Evolutionary conservation across 2,797 vertebrate genomes (phyloP), one percentile per base, ranked within the genome.

Genomic region (Artibeus jamaicensis): DNA sequence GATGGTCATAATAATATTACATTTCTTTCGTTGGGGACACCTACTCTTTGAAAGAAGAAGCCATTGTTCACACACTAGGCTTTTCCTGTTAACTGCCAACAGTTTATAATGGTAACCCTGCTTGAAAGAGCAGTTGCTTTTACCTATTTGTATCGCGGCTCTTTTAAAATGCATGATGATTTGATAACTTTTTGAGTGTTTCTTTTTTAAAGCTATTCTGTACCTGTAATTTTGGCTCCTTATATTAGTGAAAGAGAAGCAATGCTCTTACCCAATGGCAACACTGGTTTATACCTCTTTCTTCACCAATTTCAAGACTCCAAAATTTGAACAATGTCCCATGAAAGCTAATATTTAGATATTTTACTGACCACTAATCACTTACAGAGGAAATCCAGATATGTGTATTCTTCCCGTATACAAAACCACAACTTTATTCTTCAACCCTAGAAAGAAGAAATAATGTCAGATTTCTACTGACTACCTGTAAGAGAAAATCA

Each of bases 161-260:
- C 26, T 96, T 71, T 94, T 79, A 93, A 86, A 89, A 92, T 93
- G 24, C 39, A 50, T 81, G 82, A 74, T 62, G 39, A 93, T 89
- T 84, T 82, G 53, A 92, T 91, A 62, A 14, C 29, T 46, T 96
- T 93, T 85, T 67, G 67, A 74, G 37, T 37, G 62, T 86, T 88
- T 88, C 86, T 86, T 57, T 89, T 95, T 96, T 81, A 91, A 93
- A 94, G 16, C 76, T 59, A 32, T 91, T 59, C 39, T 84, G 74
- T 89, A 89, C 24, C n/a, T 74, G 21, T 44, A 68, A 79, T 89
- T 19, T 71, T 68, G 85, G 34, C n/a, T 85, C n/a, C 24, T 91
- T 87, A 16, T 29, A 73, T 74, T 92, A 50, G n/a, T 18, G 9
- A 59, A 46, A 42, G 93, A 12, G 16, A 83, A 86, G 57, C 32